A percentile compares a stretch with the other conserved stretches of the same genome.
Conservation (phyloP, 2,113 vertebrate species). For the Pantherophis guttatus region DNA sequence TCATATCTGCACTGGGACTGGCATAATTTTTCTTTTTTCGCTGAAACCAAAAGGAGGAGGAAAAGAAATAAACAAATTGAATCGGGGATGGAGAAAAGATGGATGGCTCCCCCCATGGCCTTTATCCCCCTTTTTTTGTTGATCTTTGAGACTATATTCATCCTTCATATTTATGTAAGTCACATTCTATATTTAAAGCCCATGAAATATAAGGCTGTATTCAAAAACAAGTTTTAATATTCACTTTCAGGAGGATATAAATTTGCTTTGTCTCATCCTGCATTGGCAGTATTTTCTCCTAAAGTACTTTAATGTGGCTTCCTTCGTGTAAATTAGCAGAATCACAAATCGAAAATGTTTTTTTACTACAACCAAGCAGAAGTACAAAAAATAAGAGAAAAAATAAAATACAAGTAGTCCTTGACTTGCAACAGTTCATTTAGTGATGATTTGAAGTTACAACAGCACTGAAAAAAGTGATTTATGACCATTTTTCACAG, state of each 20-base stretch:
- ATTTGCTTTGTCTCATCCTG: slow-evolving; percentile 9
- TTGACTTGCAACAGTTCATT: no score
- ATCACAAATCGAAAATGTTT: neutral
- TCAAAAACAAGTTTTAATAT: slow-evolving; percentile 33
- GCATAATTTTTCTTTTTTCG: neutral
- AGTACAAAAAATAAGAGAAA: neutral
- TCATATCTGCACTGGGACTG: neutral
- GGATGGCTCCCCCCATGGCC: neutral
- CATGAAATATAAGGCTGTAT: slow-evolving; percentile 13
- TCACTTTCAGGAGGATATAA: slow-evolving; percentile 21
- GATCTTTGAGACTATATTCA: slow-evolving; percentile 6
- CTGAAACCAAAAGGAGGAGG: neutral
- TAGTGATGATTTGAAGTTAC: no score
- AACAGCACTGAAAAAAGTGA: no score
- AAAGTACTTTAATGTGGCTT: slow-evolving; percentile 30
- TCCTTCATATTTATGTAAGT: slow-evolving; percentile 3
- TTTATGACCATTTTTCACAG: no score
- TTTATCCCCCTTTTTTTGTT: neutral
- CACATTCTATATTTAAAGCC: slow-evolving; percentile 15
- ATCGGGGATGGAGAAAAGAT: neutral
- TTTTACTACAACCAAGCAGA: neutral
- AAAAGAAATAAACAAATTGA: neutral
- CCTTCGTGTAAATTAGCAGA: slow-evolving; percentile 1
- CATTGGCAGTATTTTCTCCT: slow-evolving; percentile 7
- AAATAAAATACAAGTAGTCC: neutral